Evolutionary conservation across 2,888 invertebrate genomes (phyloP).

Genomic region (Cyclophora albipunctata): DNA sequence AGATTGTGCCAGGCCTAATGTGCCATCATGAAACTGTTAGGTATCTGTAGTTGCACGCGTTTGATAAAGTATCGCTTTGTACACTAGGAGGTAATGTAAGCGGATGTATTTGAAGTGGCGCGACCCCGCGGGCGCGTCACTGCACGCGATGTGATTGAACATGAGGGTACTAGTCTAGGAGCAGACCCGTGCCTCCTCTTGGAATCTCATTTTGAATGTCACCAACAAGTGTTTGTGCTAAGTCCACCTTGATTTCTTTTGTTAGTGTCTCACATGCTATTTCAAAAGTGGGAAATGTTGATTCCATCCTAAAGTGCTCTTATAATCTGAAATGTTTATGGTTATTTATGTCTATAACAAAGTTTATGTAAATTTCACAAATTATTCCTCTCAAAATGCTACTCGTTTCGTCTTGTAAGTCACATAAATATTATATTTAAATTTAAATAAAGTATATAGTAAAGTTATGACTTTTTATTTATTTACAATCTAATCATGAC

Average conservation of each 20-base stretch:
- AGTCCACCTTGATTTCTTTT: constrained; percentile 43
- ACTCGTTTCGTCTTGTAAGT: constrained; percentile 41
- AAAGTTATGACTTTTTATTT: constrained; percentile 17
- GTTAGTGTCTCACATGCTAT: constrained; percentile 41
- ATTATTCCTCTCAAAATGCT: constrained; percentile 32
- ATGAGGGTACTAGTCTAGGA: too few relatives aligned
- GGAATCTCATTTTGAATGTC: constrained; percentile 25
- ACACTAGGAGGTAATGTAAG: too few relatives aligned
- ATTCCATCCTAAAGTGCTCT: constrained; percentile 75
- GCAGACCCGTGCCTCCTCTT: too few relatives aligned
- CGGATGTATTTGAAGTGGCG: too few relatives aligned
- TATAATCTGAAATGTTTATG: constrained; percentile 63
- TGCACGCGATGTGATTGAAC: too few relatives aligned
- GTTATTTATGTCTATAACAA: constrained; percentile 34
- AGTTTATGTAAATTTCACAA: constrained; percentile 33
- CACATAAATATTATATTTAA: constrained; percentile 53
- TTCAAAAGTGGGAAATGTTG: constrained; percentile 58
- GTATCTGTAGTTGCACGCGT: too few relatives aligned
- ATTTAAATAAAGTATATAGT: constrained; percentile 44
- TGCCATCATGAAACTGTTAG: too few relatives aligned
- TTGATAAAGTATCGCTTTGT: too few relatives aligned
- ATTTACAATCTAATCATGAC: not conserved
- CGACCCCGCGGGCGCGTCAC: too few relatives aligned
- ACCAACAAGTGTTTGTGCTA: constrained; percentile 31
- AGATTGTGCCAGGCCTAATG: too few relatives aligned